Evolutionary conservation across 1,140 invertebrate genomes (phyloP).

Genomic region (Temnothorax curvispinosus): DNA sequence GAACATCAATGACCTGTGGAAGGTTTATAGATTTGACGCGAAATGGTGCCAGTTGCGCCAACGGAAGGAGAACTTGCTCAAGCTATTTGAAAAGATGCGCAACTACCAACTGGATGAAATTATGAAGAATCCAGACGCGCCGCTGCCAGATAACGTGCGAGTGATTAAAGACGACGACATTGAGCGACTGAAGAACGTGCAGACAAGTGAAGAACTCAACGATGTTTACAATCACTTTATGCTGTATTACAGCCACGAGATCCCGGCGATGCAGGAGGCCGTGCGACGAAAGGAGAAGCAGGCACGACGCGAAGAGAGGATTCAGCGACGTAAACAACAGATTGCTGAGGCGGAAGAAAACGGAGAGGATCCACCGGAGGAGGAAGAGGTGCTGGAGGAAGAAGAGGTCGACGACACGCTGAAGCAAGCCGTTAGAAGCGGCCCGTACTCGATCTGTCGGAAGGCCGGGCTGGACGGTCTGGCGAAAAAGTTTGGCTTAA

Average conservation of each 20-base stretch:
- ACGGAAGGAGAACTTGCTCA: conserved; percentile 94
- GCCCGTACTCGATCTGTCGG: conserved; percentile 94
- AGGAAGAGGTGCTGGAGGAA: conserved; percentile 85
- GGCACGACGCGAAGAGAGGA: conserved; percentile 85
- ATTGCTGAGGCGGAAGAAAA: conserved; percentile 88
- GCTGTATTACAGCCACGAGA: conserved; percentile 95
- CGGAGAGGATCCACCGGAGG: conserved; percentile 85
- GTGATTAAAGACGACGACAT: conserved; percentile 95
- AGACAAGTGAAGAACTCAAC: conserved; percentile 96
- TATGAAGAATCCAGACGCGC: conserved; percentile 93
- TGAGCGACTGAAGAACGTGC: conserved; percentile 91
- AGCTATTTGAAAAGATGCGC: conserved; percentile 96
- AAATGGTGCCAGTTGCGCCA: conserved; percentile 97
- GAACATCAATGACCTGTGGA: conserved; percentile 98
- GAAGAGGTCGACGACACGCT: conserved; percentile 88
- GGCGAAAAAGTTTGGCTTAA: conserved; percentile 97
- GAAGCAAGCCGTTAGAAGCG: conserved; percentile 94
- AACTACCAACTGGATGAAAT: conserved; percentile 95
- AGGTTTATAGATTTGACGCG: conserved; percentile 97
- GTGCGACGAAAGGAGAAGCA: conserved; percentile 87
- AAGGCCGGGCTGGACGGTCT: conserved; percentile 94
- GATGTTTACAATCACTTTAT: conserved; percentile 98
- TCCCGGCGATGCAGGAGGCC: conserved; percentile 94
- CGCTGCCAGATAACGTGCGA: conserved; percentile 93
- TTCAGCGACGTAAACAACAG: conserved; percentile 81